These are phyloP conservation scores for Burhinus bistriatus DNA, from an alignment of 2,113 vertebrate species.

Conservation along the genomic window DNA sequence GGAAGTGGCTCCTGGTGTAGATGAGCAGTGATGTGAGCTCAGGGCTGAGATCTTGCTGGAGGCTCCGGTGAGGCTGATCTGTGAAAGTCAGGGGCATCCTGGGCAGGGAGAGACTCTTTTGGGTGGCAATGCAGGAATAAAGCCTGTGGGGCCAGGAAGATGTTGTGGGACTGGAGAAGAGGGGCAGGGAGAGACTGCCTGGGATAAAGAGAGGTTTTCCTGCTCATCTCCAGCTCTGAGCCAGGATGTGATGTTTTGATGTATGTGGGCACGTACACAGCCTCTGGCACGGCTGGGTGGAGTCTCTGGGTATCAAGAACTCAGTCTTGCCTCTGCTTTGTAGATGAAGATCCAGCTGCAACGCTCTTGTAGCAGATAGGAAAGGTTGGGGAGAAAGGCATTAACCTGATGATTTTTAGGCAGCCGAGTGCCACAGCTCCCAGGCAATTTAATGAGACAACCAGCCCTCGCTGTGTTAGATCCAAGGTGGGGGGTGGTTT, in stretches of 20 bases:
- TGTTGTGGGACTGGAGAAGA: background rate
- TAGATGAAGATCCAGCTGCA: background rate
- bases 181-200: background rate
- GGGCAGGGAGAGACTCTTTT: background rate
- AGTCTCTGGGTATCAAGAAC: background rate
- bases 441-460: background rate
- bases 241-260: background rate
- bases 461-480: background rate
- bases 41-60: background rate
- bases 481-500: background rate
- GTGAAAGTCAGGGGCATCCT: background rate
- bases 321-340: background rate
- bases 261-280: rapidly evolving
- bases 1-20: background rate
- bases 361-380: background rate
- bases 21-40: background rate
- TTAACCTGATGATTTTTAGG: background rate
- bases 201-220: background rate
- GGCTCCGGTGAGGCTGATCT: background rate
- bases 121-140: background rate
- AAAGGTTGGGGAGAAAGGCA: background rate
- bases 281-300: background rate
- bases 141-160: rapidly evolving
- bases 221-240: background rate
- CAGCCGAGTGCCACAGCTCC: background rate